These are phyloP conservation scores for Notodonta ziczac DNA, from an alignment of 2,888 invertebrate species.

Conservation along the genomic window DNA sequence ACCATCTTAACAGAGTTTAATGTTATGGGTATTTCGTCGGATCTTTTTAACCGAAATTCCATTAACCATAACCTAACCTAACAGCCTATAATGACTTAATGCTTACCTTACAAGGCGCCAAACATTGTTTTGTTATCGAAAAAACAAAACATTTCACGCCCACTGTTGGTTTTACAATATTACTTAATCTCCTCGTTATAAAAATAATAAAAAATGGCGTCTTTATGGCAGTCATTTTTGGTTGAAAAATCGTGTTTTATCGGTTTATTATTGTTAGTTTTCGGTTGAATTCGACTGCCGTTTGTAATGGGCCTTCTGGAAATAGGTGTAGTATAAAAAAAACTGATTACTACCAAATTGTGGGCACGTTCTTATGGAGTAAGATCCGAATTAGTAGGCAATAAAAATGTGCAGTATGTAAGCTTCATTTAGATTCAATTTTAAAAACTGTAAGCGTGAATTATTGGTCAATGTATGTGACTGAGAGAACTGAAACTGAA, in stretches of 20 bases:
- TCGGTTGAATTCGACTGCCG: constrained; percentile 46
- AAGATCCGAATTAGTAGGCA: no score
- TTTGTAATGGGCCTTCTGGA: constrained; percentile 46
- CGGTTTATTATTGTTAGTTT: constrained; percentile 51
- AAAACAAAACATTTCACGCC: constrained; percentile 65
- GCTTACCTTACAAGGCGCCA: constrained; percentile 42
- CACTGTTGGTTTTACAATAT: constrained; percentile 78
- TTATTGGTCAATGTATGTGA: no score
- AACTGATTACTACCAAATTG: neutral
- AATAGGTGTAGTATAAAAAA: constrained; percentile 21
- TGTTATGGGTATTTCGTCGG: neutral
- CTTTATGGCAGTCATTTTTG: constrained; percentile 47
- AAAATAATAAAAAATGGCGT: constrained; percentile 65
- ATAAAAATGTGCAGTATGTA: no score
- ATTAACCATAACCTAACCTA: constrained; percentile 39
- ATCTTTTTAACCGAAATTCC: constrained; percentile 23
- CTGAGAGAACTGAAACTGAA: no score
- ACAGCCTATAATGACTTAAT: constrained; percentile 46
- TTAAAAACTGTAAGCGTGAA: no score
- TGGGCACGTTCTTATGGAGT: neutral
- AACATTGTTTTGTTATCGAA: constrained; percentile 43
- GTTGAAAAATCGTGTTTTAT: constrained; percentile 51
- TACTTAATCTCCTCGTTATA: constrained; percentile 66
- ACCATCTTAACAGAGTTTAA: neutral
- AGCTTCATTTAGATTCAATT: no score